A percentile compares a stretch with the other conserved stretches of the same genome.
These are phyloP conservation scores for Phorcus lineatus DNA, from an alignment of 2,888 invertebrate genomes.

Conservation along the genomic window DNA sequence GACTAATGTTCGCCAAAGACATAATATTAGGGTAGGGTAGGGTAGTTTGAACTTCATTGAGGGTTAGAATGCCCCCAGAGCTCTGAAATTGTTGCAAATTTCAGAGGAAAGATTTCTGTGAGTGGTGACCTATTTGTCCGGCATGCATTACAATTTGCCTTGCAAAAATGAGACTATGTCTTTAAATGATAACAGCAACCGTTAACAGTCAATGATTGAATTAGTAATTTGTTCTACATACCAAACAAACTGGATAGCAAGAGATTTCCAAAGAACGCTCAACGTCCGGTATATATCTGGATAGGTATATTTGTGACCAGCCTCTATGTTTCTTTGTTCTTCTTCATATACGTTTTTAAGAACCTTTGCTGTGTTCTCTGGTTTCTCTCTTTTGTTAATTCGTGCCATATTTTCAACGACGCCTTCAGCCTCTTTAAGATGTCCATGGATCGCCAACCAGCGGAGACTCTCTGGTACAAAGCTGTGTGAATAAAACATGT, in stretches of 20 bases:
- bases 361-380: constrained; percentile 33
- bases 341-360: constrained; percentile 24
- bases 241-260: background rate
- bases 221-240: background rate
- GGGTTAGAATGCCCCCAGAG: no score
- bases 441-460: constrained; percentile 46
- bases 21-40: no score
- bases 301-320: constrained; percentile 9
- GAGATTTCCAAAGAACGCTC: background rate
- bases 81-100: no score
- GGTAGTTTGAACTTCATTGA: no score
- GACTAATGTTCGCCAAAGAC: no score
- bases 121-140: no score
- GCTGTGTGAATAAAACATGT: constrained; percentile 29
- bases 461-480: constrained; percentile 52
- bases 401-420: constrained; percentile 37
- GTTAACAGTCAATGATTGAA: no score
- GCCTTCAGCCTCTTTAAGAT: constrained; percentile 37
- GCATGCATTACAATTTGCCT: no score
- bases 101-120: no score
- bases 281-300: background rate
- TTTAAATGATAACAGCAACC: no score
- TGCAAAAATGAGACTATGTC: no score
- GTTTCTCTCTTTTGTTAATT: constrained; percentile 41
- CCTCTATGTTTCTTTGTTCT: background rate